Evolutionary conservation across 2,888 invertebrate genomes (phyloP), one percentile per base, ranked within the genome.

Genomic region (Spodoptera exigua): DNA sequence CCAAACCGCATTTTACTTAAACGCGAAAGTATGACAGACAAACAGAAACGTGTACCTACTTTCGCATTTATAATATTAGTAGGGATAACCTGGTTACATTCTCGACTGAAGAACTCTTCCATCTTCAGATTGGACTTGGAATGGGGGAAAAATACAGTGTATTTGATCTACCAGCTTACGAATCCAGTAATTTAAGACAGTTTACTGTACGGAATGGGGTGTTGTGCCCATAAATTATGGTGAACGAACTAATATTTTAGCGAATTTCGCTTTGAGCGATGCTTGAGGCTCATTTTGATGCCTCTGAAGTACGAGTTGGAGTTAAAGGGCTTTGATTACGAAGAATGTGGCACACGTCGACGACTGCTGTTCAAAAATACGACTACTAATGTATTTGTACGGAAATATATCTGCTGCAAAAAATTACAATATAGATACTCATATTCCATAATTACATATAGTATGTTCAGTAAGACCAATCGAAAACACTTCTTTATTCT

Each of bases 81-180:
- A 27, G 45, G 52, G 34, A 35, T 53, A 68, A 61, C 41, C 47
- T 46, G 39, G 41, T 61, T 61, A 35, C 49, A 39, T 36, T 14
- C 17, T 34, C 13, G 45, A 27, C 18, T 37, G 27, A 52, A 17
- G 12, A 32, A 39, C 37, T 35, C 39, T 13, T 9, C 9, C 47
- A 34, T 43, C n/a, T 36, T 34, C 39, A 35, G 17, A 9, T 51
- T 37, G 17, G n/a, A 52, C 36, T 55, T 60, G 37, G 40, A 71
- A 69, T 71, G 60, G 67, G 40, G 44, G 60, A 71, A 71, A 69
- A 69, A 60, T 41, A 71, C 44, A 60, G 67, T 45, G 35, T 69
- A 66, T 69, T 69, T 69, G 67, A 66, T 41, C 34, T 55, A 41
- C 49, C 40, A 44, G 46, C 37, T 46, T 18, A 54, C 43, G 37